Conservation (phyloP, 2,113 vertebrate species). For the Hyperopisus bebe region DNA sequence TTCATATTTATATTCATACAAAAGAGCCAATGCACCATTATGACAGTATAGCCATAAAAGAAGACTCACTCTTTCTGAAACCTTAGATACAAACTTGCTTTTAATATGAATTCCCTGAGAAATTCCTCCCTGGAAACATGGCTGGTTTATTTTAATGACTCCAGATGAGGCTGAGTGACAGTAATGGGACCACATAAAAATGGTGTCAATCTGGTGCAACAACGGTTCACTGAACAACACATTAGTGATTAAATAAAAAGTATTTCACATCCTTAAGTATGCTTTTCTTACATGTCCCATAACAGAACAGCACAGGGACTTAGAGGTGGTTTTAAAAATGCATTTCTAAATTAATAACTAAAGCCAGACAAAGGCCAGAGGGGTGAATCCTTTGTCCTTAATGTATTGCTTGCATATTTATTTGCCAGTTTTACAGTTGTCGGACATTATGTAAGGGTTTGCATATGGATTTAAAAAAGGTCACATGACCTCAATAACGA, state of each 20-base stretch:
- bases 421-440: conserved; percentile 22
- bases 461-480: not conserved
- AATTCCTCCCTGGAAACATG: conserved; percentile 48
- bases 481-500: not conserved
- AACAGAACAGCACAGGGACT: conserved; percentile 11
- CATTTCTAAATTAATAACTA: conserved; percentile 44
- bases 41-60: not conserved
- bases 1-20: conserved; percentile 20
- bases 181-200: conserved; percentile 57
- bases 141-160: conserved; percentile 64
- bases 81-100: not conserved
- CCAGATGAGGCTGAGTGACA: conserved; percentile 56
- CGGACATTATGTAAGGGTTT: not conserved
- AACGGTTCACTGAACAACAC: conserved; percentile 55
- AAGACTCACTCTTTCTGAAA: not conserved
- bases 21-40: not conserved
- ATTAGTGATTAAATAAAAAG: conserved; percentile 56
- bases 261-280: conserved; percentile 45
- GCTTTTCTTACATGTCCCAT: conserved; percentile 36
- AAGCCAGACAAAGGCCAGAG: conserved; percentile 14
- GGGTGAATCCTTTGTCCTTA: conserved; percentile 39
- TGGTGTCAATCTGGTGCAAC: conserved; percentile 56
- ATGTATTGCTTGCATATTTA: conserved; percentile 17
- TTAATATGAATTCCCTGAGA: conserved; percentile 37
- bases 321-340: conserved; percentile 38